Conservation (phyloP, 1,140 invertebrate genomes). For the Danaus plexippus region DNA sequence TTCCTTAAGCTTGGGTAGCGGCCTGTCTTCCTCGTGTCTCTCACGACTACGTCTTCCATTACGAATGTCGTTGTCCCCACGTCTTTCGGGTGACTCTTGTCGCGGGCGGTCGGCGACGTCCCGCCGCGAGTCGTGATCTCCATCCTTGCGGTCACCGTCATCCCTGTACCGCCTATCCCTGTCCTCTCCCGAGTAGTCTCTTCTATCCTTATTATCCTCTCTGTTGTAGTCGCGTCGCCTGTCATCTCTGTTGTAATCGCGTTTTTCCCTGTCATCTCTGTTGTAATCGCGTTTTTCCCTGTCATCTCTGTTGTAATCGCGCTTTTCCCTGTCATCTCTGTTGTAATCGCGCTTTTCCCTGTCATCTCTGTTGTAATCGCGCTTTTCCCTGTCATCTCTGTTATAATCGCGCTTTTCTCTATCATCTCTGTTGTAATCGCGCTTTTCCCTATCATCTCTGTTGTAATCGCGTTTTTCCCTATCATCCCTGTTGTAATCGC, state of each 20-base stretch:
- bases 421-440: constrained; percentile 20
- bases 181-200: constrained; percentile 14
- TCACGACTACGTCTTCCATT: constrained; percentile 36
- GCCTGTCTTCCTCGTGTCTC: constrained; percentile 58
- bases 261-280: constrained; percentile 24
- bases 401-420: constrained; percentile 17
- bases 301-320: constrained; percentile 31
- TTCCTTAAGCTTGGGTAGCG: constrained; percentile 75
- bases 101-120: constrained; percentile 27
- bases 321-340: constrained; percentile 12
- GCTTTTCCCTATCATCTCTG: constrained; percentile 23
- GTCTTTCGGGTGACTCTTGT: no score
- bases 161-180: no score
- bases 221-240: constrained; percentile 20
- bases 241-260: constrained; percentile 20
- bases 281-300: constrained; percentile 14
- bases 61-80: no score
- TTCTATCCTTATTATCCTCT: constrained; percentile 16
- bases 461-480: constrained; percentile 37
- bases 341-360: constrained; percentile 28
- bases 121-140: constrained; percentile 17
- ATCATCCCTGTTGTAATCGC: constrained; percentile 42
- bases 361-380: constrained; percentile 19
- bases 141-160: constrained; percentile 6
- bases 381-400: constrained; percentile 18